Conservation (phyloP, 2,797 vertebrate genomes). For the Pachyuromys duprasi region DNA sequence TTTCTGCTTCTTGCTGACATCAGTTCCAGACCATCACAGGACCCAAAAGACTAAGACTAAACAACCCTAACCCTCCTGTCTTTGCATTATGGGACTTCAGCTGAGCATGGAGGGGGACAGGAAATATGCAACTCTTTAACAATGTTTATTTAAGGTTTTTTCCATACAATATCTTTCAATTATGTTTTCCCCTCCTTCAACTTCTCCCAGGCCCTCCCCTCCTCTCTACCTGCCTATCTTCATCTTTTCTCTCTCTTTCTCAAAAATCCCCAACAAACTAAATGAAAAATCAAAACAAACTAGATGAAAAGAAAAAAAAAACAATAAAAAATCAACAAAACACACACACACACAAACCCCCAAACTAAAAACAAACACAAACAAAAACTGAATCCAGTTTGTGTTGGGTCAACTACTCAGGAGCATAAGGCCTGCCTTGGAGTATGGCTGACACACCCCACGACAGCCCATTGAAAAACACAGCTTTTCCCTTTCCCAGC, state of each 20-base stretch:
- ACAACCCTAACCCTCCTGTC: not conserved
- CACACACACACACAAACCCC: not conserved
- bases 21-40: not conserved
- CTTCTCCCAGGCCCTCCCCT: not conserved
- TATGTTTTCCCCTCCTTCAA: not conserved
- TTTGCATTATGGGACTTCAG: not conserved
- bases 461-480: rapidly evolving
- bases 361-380: not conserved
- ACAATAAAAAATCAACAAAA: not conserved
- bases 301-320: not conserved
- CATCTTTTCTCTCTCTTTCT: not conserved
- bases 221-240: not conserved
- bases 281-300: not conserved
- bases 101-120: not conserved
- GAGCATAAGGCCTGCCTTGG: not conserved
- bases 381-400: not conserved
- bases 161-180: not conserved
- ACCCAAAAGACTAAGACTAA: not conserved
- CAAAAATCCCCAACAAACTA: not conserved
- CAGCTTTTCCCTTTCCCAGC: not conserved
- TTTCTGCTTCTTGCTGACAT: not conserved
- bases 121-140: not conserved
- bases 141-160: not conserved
- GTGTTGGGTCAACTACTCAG: not conserved
- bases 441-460: no score